Conservation (phyloP, 2,797 vertebrate species). For the Rhynchonycteris naso region DNA sequence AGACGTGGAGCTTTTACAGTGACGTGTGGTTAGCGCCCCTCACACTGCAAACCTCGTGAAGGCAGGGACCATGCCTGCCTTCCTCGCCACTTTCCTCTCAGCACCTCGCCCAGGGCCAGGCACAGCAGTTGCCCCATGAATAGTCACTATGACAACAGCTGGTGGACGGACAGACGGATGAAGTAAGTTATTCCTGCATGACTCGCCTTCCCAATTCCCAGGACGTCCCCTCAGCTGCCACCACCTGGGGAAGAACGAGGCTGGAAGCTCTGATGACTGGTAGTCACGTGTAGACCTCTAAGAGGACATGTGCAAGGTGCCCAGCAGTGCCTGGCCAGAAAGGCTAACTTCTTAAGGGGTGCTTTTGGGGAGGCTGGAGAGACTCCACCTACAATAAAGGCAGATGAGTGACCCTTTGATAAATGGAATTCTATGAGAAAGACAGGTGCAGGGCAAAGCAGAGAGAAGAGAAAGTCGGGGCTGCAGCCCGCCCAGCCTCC, state of each 20-base stretch:
- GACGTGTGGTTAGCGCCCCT: accelerated
- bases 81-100: background rate
- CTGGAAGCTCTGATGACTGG: background rate
- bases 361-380: accelerated
- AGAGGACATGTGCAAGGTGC: accelerated
- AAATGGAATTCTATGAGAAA: background rate
- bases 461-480: background rate
- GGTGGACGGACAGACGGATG: background rate
- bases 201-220: background rate
- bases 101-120: background rate
- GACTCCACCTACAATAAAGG: background rate
- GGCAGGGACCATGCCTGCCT: background rate
- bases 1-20: accelerated
- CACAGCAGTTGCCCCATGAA: background rate
- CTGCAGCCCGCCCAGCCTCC: background rate
- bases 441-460: background rate
- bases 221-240: background rate
- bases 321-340: background rate
- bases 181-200: background rate
- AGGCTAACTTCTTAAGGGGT: background rate
- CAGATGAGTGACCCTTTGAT: background rate
- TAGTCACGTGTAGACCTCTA: background rate
- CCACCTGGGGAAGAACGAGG: background rate
- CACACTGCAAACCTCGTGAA: accelerated
- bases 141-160: background rate